Evolutionary conservation across 2,888 invertebrate genomes (phyloP).

Genomic region (Neoaliturus tenellus): DNA sequence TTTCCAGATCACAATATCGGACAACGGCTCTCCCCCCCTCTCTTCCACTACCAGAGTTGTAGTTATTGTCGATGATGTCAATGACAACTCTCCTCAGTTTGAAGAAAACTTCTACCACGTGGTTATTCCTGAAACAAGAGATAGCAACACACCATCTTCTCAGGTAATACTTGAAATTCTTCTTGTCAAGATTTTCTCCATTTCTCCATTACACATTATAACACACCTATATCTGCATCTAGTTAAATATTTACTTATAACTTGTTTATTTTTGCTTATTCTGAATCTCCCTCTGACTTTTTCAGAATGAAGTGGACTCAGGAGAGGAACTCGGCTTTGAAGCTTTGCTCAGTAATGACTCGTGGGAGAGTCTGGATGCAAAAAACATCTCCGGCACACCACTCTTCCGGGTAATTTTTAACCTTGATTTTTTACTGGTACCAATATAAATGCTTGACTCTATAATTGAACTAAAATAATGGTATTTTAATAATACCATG

Average conservation of each 20-base stretch:
- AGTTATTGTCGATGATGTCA: constrained; percentile 88
- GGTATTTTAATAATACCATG: too few species aligned
- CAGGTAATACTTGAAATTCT: too few species aligned
- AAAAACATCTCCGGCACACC: constrained; percentile 76
- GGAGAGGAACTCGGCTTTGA: constrained; percentile 77
- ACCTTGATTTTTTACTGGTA: background rate
- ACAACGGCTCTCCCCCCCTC: constrained; percentile 84
- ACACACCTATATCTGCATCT: too few species aligned
- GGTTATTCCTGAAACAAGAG: constrained; percentile 78
- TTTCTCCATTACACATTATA: too few species aligned
- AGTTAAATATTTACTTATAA: too few species aligned
- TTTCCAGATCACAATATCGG: constrained; percentile 78
- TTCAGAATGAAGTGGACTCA: constrained; percentile 71
- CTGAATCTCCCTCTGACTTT: background rate
- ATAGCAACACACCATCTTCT: constrained; percentile 63
- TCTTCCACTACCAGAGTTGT: constrained; percentile 88
- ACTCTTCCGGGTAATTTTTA: constrained; percentile 78
- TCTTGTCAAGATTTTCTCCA: too few species aligned
- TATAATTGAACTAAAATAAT: background rate
- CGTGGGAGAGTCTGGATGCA: constrained; percentile 78
- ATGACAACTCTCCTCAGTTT: constrained; percentile 93
- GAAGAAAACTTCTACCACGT: constrained; percentile 89
- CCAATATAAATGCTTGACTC: background rate
- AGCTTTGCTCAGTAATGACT: constrained; percentile 77
- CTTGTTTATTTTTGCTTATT: too few species aligned